Evolutionary conservation across 2,888 invertebrate species (phyloP), one percentile per base, ranked within the genome.

Genomic region (Nemapogon koenigi): DNA sequence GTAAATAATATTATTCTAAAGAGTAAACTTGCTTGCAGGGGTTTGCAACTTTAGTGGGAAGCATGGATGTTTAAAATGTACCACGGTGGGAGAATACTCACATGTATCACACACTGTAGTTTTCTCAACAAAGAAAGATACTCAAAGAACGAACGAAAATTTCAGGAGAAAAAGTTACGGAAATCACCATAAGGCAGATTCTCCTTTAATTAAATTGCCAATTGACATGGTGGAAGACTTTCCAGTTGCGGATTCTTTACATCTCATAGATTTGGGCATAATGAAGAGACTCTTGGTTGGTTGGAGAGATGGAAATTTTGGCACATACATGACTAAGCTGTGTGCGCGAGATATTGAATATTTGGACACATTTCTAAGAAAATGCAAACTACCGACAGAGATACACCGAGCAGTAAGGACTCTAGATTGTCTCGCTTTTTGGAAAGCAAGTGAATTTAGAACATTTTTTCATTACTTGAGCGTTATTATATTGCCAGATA

Each of bases 391-490:
- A 22, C 49, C 49, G 1, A 39, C 39, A 10, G 47, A 48, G 43
- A 46, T 49, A 3, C 48, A 50, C 13, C 17, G 49, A 26, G 7
- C 45, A 8, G 41, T 49, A 8, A 17, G 49, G 40, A 18, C 26
- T 18, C 6, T 50, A n/a, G 45, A 43, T 25, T 14, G 4, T 29
- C 31, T 49, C 4, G 17, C 38, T 14, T 22, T 42, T 37, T 51
- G 51, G 49, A 51, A 51, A 38, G 49, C 40, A 4, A 40, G 43
- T 4, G 50, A 51, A 42, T 48, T 22, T 28, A 32, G 47, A 13
- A 39, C 43, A 6, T 49, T 50, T 41, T 40, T 49, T 10, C 25
- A 35, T n/a, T 49, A 49, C 35, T 27, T 44, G 10, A 48, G 48
- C 25, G 35, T 45, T 2, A 28, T 49, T 3, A 46, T 47, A 13